Conservation (phyloP, 2,113 vertebrate species). For the Athene cunicularia region DNA sequence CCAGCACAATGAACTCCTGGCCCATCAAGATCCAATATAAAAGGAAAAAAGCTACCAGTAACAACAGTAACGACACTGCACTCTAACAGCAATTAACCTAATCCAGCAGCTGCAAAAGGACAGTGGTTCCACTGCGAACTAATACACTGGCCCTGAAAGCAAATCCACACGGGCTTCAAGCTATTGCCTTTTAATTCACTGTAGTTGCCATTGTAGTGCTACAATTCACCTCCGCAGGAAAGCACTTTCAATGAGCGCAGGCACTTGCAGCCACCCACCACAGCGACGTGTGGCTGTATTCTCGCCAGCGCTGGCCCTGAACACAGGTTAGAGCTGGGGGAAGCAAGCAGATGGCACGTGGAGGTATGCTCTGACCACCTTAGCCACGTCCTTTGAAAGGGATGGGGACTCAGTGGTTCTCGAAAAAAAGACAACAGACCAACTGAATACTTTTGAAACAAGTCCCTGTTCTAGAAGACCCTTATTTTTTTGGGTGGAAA, state of each 20-base stretch:
- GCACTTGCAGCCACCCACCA: neutral
- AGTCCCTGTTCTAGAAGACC: neutral
- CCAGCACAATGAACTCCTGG: neutral
- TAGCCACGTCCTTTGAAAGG: neutral
- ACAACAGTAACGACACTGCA: neutral
- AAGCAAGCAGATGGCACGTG: neutral
- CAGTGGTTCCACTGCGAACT: neutral
- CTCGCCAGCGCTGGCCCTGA: neutral
- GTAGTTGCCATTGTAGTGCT: neutral
- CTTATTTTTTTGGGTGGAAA: neutral
- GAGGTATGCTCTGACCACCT: neutral
- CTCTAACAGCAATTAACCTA: neutral
- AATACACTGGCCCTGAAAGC: neutral
- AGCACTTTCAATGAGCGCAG: neutral
- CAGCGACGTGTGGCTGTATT: neutral
- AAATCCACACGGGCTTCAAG: neutral
- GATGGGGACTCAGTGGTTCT: neutral
- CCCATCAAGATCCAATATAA: neutral
- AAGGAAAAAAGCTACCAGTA: neutral
- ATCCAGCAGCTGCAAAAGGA: neutral
- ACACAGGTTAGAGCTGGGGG: neutral
- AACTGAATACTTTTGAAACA: neutral
- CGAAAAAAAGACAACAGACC: neutral
- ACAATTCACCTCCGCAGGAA: neutral
- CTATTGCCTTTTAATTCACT: neutral